Conservation (phyloP, 2,888 invertebrate species). For the Aphidoletes aphidimyza region DNA sequence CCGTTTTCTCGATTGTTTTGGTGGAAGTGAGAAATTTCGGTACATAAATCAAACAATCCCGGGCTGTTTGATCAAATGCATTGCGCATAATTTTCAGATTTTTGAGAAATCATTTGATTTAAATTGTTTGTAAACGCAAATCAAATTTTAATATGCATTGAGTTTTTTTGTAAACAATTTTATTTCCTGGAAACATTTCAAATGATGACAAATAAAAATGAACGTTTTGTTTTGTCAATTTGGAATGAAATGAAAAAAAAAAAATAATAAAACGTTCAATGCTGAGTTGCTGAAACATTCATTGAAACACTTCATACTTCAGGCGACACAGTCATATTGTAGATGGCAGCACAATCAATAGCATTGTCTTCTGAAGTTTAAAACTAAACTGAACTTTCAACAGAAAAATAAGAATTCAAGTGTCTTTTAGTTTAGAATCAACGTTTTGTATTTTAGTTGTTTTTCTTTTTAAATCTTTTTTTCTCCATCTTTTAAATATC, state of each 20-base stretch:
- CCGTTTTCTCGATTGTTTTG: background rate
- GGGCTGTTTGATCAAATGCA: background rate
- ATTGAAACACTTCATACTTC: background rate
- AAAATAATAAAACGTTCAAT: slow-evolving; percentile 9
- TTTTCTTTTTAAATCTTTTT: background rate
- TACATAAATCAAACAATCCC: background rate
- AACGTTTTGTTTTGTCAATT: background rate
- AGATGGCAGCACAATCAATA: background rate
- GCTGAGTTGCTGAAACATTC: background rate
- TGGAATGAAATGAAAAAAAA: background rate
- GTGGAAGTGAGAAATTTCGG: background rate
- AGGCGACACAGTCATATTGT: background rate
- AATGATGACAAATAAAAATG: background rate
- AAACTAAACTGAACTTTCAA: background rate
- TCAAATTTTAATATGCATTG: no score
- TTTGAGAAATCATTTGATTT: background rate
- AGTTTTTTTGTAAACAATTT: background rate
- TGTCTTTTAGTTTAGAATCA: background rate
- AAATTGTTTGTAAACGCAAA: background rate
- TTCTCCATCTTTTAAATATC: no score
- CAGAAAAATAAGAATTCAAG: background rate
- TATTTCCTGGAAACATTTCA: slow-evolving; percentile 10
- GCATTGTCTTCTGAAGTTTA: slow-evolving; percentile 30
- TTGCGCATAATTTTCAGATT: background rate
- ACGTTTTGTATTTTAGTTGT: background rate